A percentile compares a stretch with the other conserved stretches of the same genome.
phyloP scores from a whole-genome alignment of 2,888 invertebrate genomes.

The Synanthedon vespiformis region DNA sequence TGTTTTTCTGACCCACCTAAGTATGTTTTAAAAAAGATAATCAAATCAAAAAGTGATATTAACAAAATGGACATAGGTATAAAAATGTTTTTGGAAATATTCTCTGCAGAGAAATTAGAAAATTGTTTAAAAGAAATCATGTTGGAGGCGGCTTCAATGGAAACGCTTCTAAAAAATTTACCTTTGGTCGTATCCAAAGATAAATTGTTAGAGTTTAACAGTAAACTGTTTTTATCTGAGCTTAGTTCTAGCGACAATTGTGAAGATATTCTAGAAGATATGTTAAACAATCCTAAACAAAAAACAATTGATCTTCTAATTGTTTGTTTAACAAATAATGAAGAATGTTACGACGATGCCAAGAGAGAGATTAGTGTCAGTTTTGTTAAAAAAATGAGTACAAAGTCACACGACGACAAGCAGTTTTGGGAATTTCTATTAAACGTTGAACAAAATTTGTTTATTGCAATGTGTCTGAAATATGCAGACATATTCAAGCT shows the following conservation, averaged over 20 bases:
- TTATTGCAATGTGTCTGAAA: conserved; percentile 36
- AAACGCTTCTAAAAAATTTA: conserved; percentile 36
- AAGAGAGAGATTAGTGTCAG: conserved; percentile 21
- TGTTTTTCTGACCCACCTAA: conserved; percentile 47
- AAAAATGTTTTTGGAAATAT: conserved; percentile 37
- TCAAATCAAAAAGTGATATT: conserved; percentile 35
- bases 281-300: conserved; percentile 29
- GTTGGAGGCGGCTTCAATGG: conserved; percentile 48
- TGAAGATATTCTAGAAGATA: conserved; percentile 17
- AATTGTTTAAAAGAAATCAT: conserved; percentile 40
- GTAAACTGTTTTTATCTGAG: conserved; percentile 32
- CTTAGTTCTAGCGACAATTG: conserved; percentile 19
- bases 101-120: conserved; percentile 37
- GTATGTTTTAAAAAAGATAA: conserved; percentile 45
- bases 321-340: conserved; percentile 32
- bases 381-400: conserved; percentile 25
- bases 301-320: conserved; percentile 35
- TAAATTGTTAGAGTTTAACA: conserved; percentile 36
- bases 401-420: conserved; percentile 25
- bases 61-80: conserved; percentile 35
- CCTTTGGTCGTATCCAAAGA: conserved; percentile 27
- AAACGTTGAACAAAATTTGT: conserved; percentile 25
- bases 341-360: conserved; percentile 17
- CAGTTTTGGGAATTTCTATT: conserved; percentile 44
- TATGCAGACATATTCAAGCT: conserved; percentile 33